Conservation (phyloP, 2,113 vertebrate species). For the Ictidomys tridecemlineatus region DNA sequence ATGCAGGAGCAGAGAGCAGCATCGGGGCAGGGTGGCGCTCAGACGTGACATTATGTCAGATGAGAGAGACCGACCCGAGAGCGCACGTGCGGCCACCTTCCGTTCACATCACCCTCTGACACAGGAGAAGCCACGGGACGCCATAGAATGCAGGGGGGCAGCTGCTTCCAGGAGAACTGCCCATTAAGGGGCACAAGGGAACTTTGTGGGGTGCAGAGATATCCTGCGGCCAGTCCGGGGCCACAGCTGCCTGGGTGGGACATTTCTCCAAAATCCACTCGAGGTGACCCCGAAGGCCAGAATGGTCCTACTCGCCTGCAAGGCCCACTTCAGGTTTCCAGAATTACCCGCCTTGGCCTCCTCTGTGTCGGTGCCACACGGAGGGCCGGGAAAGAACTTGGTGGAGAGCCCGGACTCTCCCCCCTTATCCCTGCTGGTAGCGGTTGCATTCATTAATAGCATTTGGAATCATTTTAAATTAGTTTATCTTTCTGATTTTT, state of each 20-base stretch:
- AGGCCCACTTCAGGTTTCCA: neutral
- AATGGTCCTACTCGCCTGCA: neutral
- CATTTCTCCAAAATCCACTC: neutral
- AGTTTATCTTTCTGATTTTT: neutral
- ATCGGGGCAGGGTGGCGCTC: neutral
- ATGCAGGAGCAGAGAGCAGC: neutral
- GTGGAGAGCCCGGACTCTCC: neutral
- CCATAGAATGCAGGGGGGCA: neutral
- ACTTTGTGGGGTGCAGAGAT: no score
- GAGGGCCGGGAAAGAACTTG: no score
- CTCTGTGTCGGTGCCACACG: fast-evolving
- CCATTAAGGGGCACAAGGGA: neutral
- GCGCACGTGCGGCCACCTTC: no score
- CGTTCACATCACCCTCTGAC: no score
- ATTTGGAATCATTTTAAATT: neutral
- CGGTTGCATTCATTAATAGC: neutral
- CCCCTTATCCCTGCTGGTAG: no score
- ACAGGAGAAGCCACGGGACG: neutral
- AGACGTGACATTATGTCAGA: neutral
- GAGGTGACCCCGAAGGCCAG: neutral
- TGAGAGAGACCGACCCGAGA: neutral
- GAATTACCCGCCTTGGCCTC: neutral
- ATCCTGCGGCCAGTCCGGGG: no score
- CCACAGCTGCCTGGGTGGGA: neutral
- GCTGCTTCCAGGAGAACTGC: neutral